Conservation (phyloP, 2,113 vertebrate genomes). For the Notothenia coriiceps region DNA sequence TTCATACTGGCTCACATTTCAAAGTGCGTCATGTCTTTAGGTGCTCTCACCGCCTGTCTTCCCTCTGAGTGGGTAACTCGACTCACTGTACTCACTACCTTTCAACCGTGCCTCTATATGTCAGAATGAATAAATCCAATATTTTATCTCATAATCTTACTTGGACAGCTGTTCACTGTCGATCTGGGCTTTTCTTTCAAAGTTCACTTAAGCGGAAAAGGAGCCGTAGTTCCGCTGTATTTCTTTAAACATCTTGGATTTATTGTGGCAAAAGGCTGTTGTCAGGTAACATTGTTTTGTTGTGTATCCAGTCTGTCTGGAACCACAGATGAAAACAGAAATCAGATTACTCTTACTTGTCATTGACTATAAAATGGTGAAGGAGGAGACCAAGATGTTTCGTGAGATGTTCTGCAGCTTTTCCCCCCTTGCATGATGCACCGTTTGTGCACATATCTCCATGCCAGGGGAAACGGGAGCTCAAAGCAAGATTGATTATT, state of each 20-base stretch:
- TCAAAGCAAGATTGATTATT: slow-evolving; percentile 38
- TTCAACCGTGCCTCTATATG: slow-evolving; percentile 39
- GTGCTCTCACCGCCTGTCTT: slow-evolving; percentile 22
- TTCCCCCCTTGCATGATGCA: slow-evolving; percentile 15
- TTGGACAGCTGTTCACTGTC: slow-evolving; percentile 52
- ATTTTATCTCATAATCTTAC: slow-evolving; percentile 64
- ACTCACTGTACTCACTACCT: slow-evolving; percentile 44
- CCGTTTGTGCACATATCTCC: slow-evolving; percentile 52
- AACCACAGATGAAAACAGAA: slow-evolving; percentile 42
- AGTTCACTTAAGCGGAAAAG: slow-evolving; percentile 66
- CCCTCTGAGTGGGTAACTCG: slow-evolving; percentile 45
- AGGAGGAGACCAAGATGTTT: slow-evolving; percentile 62
- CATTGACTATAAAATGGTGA: slow-evolving; percentile 67
- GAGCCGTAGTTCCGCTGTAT: slow-evolving; percentile 50
- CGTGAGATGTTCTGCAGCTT: slow-evolving; percentile 64
- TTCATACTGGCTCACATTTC: slow-evolving; percentile 44
- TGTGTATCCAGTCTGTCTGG: slow-evolving; percentile 72
- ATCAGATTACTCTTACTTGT: slow-evolving; percentile 65
- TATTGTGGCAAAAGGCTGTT: slow-evolving; percentile 65
- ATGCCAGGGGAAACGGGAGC: slow-evolving; percentile 50
- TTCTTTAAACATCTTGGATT: slow-evolving; percentile 70
- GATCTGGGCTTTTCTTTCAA: slow-evolving; percentile 50
- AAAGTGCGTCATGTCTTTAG: slow-evolving; percentile 27
- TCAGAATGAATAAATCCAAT: slow-evolving; percentile 66
- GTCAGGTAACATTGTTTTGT: slow-evolving; percentile 77